Conservation (phyloP, 2,888 invertebrate genomes). For the Tortricodes alternella region DNA sequence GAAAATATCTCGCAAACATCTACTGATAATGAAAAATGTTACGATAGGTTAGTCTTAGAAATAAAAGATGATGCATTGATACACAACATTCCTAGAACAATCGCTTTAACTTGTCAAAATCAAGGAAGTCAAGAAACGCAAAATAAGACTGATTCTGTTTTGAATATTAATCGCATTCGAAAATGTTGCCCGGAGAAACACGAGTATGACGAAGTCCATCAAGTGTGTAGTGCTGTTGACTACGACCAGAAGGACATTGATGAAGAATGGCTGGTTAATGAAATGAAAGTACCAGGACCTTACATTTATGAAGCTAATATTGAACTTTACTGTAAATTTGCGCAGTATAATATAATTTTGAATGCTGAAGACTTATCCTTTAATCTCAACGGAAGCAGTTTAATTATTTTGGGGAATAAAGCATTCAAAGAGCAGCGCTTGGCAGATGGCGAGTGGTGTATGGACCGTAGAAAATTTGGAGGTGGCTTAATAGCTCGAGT, state of each 20-base stretch:
- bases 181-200: constrained; percentile 71
- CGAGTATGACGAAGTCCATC: constrained; percentile 58
- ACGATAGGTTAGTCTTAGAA: constrained; percentile 62
- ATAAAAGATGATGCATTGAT: constrained; percentile 52
- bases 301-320: constrained; percentile 60
- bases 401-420: constrained; percentile 46
- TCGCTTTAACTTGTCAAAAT: constrained; percentile 58
- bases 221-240: constrained; percentile 53
- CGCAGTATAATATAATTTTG: constrained; percentile 63
- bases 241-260: constrained; percentile 36
- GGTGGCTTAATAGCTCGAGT: constrained; percentile 57
- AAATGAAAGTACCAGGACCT: constrained; percentile 43
- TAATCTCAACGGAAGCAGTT: constrained; percentile 50
- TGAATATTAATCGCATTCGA: constrained; percentile 53
- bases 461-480: constrained; percentile 55
- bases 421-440: constrained; percentile 41
- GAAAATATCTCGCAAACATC: constrained; percentile 38
- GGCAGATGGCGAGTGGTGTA: constrained; percentile 67
- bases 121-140: constrained; percentile 48
- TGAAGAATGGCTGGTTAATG: constrained; percentile 50
- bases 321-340: constrained; percentile 59
- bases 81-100: constrained; percentile 58
- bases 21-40: constrained; percentile 48
- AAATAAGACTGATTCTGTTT: constrained; percentile 36
- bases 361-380: constrained; percentile 52